Evolutionary conservation across 2,797 vertebrate species (phyloP).

Genomic region (Labroides dimidiatus): DNA sequence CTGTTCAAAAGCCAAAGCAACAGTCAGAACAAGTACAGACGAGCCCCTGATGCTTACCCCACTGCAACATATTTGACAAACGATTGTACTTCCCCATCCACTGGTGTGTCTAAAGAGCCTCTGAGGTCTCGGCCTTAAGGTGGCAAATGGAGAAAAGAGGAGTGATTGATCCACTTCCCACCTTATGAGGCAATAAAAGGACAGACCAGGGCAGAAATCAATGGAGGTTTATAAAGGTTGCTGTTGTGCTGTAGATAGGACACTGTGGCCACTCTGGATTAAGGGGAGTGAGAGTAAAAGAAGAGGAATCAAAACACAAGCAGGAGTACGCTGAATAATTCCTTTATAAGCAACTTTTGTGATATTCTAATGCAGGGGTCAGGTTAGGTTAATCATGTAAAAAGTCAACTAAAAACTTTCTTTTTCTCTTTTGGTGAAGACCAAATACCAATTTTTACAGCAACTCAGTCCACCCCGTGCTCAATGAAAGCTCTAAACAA

Average conservation of each 20-base stretch:
- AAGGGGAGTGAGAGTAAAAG: constrained; percentile 14
- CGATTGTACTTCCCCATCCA: constrained; percentile 18
- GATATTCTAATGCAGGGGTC: neutral
- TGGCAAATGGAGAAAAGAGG: constrained; percentile 39
- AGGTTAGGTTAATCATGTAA: neutral
- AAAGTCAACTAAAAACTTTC: constrained; percentile 2
- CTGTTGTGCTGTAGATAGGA: constrained; percentile 32
- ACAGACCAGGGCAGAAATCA: constrained; percentile 57
- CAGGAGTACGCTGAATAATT: neutral
- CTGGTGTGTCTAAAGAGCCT: constrained; percentile 4
- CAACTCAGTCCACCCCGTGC: constrained; percentile 17
- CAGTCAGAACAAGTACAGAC: neutral
- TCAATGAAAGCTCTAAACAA: constrained; percentile 22
- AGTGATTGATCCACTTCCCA: constrained; percentile 60
- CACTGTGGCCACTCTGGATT: constrained; percentile 21
- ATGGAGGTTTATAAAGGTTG: constrained; percentile 52
- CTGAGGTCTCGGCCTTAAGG: constrained; percentile 19
- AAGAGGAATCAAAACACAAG: neutral
- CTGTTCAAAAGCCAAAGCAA: neutral
- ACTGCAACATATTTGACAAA: constrained; percentile 6
- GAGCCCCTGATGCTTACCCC: neutral
- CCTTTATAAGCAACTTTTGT: neutral
- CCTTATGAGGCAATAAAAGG: constrained; percentile 59
- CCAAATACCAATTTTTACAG: constrained; percentile 2
- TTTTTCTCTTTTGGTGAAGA: neutral